Base-by-base conservation (phyloP, 2,797 vertebrate species). In the Knipowitschia caucasica region DNA sequence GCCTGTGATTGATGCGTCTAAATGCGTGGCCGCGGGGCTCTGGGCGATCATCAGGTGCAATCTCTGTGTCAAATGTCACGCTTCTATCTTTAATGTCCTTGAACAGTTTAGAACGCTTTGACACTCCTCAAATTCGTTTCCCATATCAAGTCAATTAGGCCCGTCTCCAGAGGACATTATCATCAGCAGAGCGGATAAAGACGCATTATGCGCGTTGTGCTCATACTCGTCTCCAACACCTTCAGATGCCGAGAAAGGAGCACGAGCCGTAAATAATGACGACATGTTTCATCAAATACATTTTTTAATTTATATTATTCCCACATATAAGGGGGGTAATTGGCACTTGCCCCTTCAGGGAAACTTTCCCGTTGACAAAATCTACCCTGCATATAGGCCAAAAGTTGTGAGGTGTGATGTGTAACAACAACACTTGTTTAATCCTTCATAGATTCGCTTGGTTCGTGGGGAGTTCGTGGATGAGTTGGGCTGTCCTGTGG, bases 71-170 rank as follows among this genome's bases (percentile, higher is more conserved):
- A 89, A 84, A 85, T 89, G 89, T 94, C 91, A 91, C 91, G 90
- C 91, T 92, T 87, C 85, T 81, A 87, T 91, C 89, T 92, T 92
- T 94, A 94, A 93, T 87, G 88, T 79, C 77, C 86, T 89, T 92
- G 89, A 94, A 94, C 93, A 91, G 89, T 92, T 91, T 94, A 92
- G 94, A 94, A 94, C 90, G 90, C 88, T 86, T 82, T 91, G 92
- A 90, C 91, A 92, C 89, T 89, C 90, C 79, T 82, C 87, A 90
- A 91, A 94, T 94, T 92, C 91, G 92, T 94, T 93, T 92, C 91
- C 92, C 92, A 92, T 94, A 92, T 93, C 91, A 92, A 92, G 73
- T 89, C 89, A 90, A 93, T 91, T 91, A 90, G 83, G 73, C 70
- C 81, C 23, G 59, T 86, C 80, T 78, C 69, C 80, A 74, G 77